Evolutionary conservation across 2,113 vertebrate genomes (phyloP), one percentile per base, ranked within the genome.

Genomic region (Onychostruthus taczanowskii): DNA sequence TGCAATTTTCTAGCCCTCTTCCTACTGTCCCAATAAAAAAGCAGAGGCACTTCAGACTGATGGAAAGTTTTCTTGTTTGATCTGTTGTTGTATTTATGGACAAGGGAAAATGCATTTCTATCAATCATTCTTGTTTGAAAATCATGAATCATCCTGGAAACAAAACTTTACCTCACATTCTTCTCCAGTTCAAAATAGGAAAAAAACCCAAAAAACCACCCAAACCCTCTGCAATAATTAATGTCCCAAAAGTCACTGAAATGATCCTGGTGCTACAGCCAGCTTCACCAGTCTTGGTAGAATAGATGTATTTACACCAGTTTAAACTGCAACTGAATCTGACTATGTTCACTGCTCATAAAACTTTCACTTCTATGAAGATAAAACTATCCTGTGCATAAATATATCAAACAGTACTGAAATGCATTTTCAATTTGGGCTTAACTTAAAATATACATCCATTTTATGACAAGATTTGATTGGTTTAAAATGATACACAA

Each of bases 401-500:
- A 92, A 78, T 37, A 35, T 33, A 44, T 47, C 52, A 94, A 93
- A 90, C n/a, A 77, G 58, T 91, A 61, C 47, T 52, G 19, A 75
- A 88, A 46, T 61, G 35, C 30, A 58, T 89, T 92, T 95, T 95
- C 55, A 93, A 31, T 70, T 21, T 92, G 14, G 27, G 21, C 80
- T 96, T 95, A 73, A 62, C 62, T 50, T 94, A 69, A 91, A 94
- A 13, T 50, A 85, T 56, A 73, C 18, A 91, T 91, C 35, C 21
- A 78, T 83, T 96, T 84, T 92, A 43, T 80, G 86, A 59, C 37
- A 87, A 78, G 55, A 89, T 90, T 94, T 93, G 22, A 61, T 72
- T 81, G 28, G 43, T 31, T 74, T 95, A 49, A 94, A 66, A 74
- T 30, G 37, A 46, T 64, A 77, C 30, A 80, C 11, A 73, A 31